Base-by-base conservation (phyloP, 2,113 vertebrate genomes). In the Gopherus flavomarginatus region DNA sequence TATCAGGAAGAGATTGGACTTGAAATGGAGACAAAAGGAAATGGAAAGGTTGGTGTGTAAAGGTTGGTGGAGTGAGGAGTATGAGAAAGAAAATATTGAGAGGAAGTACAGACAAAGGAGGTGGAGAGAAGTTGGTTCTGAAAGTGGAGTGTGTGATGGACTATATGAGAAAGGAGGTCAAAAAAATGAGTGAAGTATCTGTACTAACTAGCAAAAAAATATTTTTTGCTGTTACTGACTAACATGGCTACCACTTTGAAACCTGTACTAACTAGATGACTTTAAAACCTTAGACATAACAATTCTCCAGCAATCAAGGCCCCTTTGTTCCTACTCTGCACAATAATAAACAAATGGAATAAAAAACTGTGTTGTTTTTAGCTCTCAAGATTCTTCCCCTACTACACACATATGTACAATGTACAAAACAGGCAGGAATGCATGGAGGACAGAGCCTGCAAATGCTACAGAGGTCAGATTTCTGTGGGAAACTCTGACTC, bases 301-400 rank as follows among this genome's bases (percentile, higher is more conserved):
- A 16, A 65, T 14, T 54, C 29, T 42, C 56, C 85, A 1, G 0
- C 27, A 59, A 59, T 29, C 1, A 3, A 0, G 26, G 26, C 75
- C 38, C 21, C 13, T 3, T 80, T 93, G 90, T 75, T 57, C 31
- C 88, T 88, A 50, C n/a, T 85, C 56, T 56, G 79, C 12, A 59
- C 57, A 89, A 77, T 4, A 56, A 77, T 52, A 52, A 52, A 52
- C 29, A 47, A 16, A 27, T 12, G 72, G 38, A 44, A 42, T 12
- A 24, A 38, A 75, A 42, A 75, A 26, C 10, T 21, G 12, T 6
- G 42, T 87, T 16, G 11, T 27, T 26, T 83, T 69, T 27, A 56
- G 19, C 10, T 87, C 92, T 81, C 81, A 47, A 85, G 82, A 85
- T 5, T 5, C 16, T 54, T 44, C 72, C 42, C 19, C 19, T 42